Conservation (phyloP, 2,113 vertebrate genomes). For the Melozone crissalis region DNA sequence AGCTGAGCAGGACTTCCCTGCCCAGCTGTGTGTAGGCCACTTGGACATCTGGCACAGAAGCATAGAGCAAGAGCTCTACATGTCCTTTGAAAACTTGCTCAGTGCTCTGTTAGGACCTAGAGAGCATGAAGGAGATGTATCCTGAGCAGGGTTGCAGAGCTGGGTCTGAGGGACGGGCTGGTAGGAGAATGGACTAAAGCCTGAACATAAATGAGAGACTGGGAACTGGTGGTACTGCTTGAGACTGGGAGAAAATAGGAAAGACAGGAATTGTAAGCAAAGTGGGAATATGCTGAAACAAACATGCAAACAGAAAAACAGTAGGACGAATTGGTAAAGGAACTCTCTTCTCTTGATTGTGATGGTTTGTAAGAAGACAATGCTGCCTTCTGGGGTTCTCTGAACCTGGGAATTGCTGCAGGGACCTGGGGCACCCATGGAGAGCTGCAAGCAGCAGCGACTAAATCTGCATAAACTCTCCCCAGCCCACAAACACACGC, state of each 20-base stretch:
- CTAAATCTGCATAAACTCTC: accelerated
- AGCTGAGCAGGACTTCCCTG: background rate
- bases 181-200: background rate
- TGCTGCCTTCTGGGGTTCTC: background rate
- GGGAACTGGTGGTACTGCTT: background rate
- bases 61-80: background rate
- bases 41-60: background rate
- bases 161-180: background rate
- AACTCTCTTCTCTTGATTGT: background rate
- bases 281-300: background rate
- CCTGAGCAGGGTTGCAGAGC: background rate
- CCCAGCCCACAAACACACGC: accelerated
- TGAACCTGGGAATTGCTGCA: background rate
- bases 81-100: background rate
- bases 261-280: background rate
- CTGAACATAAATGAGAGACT: background rate
- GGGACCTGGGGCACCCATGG: background rate
- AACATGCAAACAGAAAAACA: background rate
- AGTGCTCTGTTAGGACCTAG: background rate
- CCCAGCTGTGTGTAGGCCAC: background rate
- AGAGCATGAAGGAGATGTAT: background rate
- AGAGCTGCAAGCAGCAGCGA: accelerated
- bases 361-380: background rate
- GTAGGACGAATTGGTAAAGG: background rate
- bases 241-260: background rate